Percentiles rank a stretch among this genome's conserved stretches.
phyloP scores from a whole-genome alignment of 2,888 invertebrate genomes.

The Himalopsyche kuldschensis region DNA sequence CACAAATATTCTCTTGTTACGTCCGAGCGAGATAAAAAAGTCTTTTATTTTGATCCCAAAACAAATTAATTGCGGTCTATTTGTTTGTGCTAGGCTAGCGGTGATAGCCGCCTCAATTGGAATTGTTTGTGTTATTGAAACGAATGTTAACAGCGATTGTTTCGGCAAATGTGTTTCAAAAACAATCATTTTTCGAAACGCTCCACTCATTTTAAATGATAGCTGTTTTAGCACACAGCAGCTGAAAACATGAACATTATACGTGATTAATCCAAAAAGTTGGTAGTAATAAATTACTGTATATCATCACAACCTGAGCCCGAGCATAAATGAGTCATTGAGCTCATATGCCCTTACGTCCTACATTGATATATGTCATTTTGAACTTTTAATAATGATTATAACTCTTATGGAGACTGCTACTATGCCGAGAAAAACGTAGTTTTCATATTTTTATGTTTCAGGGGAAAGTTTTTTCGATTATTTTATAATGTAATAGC shows the following conservation, averaged over 20 bases:
- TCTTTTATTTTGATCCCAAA: slow-evolving; percentile 1
- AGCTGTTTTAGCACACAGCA: not conserved
- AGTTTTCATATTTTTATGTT: too few relatives aligned
- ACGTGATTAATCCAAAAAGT: too few relatives aligned
- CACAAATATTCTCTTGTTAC: not conserved
- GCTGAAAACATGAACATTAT: not conserved
- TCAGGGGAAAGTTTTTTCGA: too few relatives aligned
- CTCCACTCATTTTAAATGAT: not conserved
- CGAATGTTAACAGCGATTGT: not conserved
- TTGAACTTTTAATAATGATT: too few relatives aligned
- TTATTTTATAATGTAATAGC: too few relatives aligned
- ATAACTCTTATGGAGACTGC: too few relatives aligned
- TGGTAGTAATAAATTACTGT: too few relatives aligned
- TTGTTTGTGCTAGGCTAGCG: slow-evolving; percentile 1
- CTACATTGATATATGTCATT: too few relatives aligned
- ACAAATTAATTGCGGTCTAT: slow-evolving; percentile 20
- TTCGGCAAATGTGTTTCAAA: not conserved
- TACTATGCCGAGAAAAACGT: too few relatives aligned
- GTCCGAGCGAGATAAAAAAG: not conserved
- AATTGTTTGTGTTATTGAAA: slow-evolving; percentile 4
- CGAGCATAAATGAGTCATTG: too few relatives aligned
- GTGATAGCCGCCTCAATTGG: not conserved
- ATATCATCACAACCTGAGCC: too few relatives aligned
- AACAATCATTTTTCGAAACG: not conserved
- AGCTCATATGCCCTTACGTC: too few relatives aligned